phyloP scores from a whole-genome alignment of 1,140 invertebrate species.

The Lepidurus couesii region DNA sequence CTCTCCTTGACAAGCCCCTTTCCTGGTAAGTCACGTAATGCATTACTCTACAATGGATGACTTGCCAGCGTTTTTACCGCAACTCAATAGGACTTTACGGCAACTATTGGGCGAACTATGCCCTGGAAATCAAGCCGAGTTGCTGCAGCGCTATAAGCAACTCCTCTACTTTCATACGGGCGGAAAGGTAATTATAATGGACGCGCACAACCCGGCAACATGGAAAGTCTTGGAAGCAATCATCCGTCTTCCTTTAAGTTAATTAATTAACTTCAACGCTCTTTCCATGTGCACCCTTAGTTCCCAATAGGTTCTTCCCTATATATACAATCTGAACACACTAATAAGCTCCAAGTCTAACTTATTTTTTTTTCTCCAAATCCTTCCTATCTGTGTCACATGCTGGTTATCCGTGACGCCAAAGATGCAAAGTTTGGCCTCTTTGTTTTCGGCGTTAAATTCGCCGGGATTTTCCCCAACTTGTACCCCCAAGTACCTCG shows the following conservation, averaged over 20 bases:
- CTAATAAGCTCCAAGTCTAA: background rate
- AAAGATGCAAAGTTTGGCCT: too few species aligned
- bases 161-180: background rate
- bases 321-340: background rate
- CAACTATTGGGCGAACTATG: background rate
- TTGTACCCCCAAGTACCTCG: too few species aligned
- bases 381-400: too few species aligned
- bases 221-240: background rate
- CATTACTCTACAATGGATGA: background rate
- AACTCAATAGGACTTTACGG: background rate
- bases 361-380: too few species aligned
- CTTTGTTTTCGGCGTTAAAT: too few species aligned
- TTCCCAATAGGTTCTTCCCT: background rate
- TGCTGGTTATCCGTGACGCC: too few species aligned
- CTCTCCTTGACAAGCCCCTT: background rate
- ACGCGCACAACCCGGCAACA: background rate
- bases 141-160: background rate
- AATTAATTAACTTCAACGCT: background rate
- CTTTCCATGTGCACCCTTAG: too few species aligned
- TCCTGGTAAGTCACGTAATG: background rate
- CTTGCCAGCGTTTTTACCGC: background rate
- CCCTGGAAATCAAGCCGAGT: background rate
- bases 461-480: too few species aligned
- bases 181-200: conserved; percentile 15
- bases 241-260: background rate